phyloP scores from a whole-genome alignment of 2,888 invertebrate species.

The Acleris laterana region DNA sequence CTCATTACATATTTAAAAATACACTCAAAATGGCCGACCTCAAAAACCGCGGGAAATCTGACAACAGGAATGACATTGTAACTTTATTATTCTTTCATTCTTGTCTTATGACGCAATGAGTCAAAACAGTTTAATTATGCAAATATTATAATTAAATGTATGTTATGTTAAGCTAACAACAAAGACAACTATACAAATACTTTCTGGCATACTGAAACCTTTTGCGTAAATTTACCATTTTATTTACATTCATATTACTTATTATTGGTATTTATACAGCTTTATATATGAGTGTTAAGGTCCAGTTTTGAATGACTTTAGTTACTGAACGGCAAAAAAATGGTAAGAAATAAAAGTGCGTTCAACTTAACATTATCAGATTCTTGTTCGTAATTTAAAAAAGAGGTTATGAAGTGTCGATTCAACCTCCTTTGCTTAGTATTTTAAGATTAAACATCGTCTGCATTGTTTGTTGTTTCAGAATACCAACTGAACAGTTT shows the following conservation, averaged over 20 bases:
- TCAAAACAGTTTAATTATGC: slow-evolving; percentile 4
- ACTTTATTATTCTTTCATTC: background rate
- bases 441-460: slow-evolving; percentile 1
- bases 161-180: slow-evolving; percentile 26
- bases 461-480: background rate
- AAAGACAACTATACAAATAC: slow-evolving; percentile 22
- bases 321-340: background rate
- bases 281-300: background rate
- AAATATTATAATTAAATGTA: slow-evolving; percentile 19
- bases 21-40: slow-evolving; percentile 8
- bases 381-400: slow-evolving; percentile 6
- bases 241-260: background rate
- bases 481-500: background rate
- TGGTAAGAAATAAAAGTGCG: slow-evolving; percentile 6
- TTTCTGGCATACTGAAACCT: slow-evolving; percentile 6
- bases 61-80: background rate
- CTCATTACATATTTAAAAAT: background rate
- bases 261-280: background rate
- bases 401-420: slow-evolving; percentile 7
- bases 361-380: slow-evolving; percentile 13
- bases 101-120: slow-evolving; percentile 9
- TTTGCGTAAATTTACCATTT: background rate
- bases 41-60: slow-evolving; percentile 3
- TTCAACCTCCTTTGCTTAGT: slow-evolving; percentile 1
- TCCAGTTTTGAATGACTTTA: background rate